Evolutionary conservation across 2,888 invertebrate species (phyloP), one percentile per base, ranked within the genome.

Genomic region (Apodemia duryi): DNA sequence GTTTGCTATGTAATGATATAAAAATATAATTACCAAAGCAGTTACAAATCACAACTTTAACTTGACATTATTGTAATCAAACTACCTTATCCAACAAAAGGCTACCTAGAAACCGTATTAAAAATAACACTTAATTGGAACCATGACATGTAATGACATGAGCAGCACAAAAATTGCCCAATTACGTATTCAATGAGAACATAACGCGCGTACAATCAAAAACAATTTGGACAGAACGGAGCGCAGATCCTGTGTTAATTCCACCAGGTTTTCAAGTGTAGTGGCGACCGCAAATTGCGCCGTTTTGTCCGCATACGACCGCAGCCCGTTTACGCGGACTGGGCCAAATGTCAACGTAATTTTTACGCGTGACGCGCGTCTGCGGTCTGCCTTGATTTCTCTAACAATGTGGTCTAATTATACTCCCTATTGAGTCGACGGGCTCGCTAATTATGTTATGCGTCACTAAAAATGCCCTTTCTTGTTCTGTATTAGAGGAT

Each of bases 391-490:
- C 70, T 71, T 68, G 70, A 70, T 79, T 69, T 68, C 65, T 41
- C 68, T 68, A 78, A 86, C 88, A 89, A 88, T 89, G 79, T 89
- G 89, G 78, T 85, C 78, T 89, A 77, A 78, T 76, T 73, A 70
- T 64, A 54, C 65, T 68, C 65, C 69, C 65, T 60, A 60, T 60
- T 35, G 57, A 60, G 35, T 60, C 35, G 32, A 60, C 29, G 57
- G 57, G 35, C 7, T 11, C 6, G 35, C 32, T 60, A 60, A 60
- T 60, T 60, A 60, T 13, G 29, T 60, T 13, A 60, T 60, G 57
- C 57, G 57, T 60, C 57, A 60, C 57, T 35, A 32, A 60, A 60
- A 13, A 32, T 35, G 57, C 57, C 57, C 57, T 60, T 60, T 60
- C 57, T 57, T 57, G 29, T 52, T 52, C 52, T 41, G 28, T 11